A percentile compares a stretch with the other conserved stretches of the same genome.
Evolutionary conservation across 2,113 vertebrate species (phyloP).

Genomic region (Gallinago jamesoni): DNA sequence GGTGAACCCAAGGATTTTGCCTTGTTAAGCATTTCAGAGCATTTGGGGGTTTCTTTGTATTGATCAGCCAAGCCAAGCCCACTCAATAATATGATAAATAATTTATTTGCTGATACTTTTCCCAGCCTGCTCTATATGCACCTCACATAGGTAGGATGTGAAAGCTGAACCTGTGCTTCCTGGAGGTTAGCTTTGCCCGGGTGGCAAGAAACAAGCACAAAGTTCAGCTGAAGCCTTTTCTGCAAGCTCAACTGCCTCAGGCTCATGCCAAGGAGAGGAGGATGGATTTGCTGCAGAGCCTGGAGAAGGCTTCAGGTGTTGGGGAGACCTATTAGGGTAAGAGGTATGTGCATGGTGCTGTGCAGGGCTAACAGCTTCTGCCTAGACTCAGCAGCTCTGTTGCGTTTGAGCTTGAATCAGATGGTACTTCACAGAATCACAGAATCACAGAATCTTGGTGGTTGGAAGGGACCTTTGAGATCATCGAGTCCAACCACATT

Average conservation of each 20-base stretch:
- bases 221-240: neutral
- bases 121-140: neutral
- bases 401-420: neutral
- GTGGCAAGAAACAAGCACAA: neutral
- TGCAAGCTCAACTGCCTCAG: neutral
- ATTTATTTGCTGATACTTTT: constrained; percentile 4
- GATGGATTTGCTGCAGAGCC: neutral
- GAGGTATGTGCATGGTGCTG: accelerated
- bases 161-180: neutral
- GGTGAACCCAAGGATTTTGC: neutral
- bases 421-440: neutral
- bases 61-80: neutral
- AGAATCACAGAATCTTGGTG: no score
- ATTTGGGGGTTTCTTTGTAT: neutral
- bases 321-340: neutral
- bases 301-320: neutral
- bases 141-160: neutral
- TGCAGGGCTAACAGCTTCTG: neutral
- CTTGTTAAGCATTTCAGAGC: neutral
- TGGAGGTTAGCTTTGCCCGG: neutral
- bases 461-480: no score
- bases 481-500: no score
- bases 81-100: neutral
- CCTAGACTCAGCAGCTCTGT: neutral
- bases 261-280: neutral